These are phyloP conservation scores for Camponotus fellah DNA, from an alignment of 2,888 invertebrate species.

Conservation along the genomic window DNA sequence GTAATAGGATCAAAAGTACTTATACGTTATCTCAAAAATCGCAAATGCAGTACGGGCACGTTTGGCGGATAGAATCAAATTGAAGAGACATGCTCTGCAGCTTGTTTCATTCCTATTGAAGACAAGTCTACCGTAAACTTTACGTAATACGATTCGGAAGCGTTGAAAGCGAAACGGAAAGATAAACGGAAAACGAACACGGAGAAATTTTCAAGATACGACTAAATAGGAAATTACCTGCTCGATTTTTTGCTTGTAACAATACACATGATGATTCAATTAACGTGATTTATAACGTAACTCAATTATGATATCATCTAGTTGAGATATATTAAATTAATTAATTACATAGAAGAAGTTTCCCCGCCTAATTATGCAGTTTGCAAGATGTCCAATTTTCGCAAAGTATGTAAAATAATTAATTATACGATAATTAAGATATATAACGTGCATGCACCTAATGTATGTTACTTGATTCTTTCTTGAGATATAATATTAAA, in stretches of 20 bases:
- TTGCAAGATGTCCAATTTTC: not conserved
- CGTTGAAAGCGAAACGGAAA: not conserved
- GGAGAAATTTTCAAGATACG: constrained; percentile 18
- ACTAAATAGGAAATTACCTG: not conserved
- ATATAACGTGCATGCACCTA: not conserved
- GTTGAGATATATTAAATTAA: constrained; percentile 12
- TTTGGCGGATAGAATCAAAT: constrained; percentile 16
- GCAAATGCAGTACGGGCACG: not conserved
- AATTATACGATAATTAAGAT: not conserved
- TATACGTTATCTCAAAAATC: constrained; percentile 17
- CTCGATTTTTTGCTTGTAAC: not conserved
- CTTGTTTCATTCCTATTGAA: constrained; percentile 40
- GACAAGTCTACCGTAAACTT: constrained; percentile 34
- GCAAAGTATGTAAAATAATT: not conserved
- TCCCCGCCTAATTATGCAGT: not conserved
- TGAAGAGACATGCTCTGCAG: constrained; percentile 14
- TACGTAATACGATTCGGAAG: constrained; percentile 39
- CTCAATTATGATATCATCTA: not conserved
- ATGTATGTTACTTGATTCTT: not conserved
- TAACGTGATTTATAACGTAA: constrained; percentile 11
- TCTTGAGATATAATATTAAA: too few relatives aligned
- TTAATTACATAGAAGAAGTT: not conserved
- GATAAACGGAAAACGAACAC: not conserved
- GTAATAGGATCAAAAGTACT: constrained; percentile 30
- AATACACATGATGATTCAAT: not conserved